Percentiles rank a stretch among this genome's conserved stretches.
phyloP scores from a whole-genome alignment of 2,113 vertebrate genomes.

The Pteropus alecto region DNA sequence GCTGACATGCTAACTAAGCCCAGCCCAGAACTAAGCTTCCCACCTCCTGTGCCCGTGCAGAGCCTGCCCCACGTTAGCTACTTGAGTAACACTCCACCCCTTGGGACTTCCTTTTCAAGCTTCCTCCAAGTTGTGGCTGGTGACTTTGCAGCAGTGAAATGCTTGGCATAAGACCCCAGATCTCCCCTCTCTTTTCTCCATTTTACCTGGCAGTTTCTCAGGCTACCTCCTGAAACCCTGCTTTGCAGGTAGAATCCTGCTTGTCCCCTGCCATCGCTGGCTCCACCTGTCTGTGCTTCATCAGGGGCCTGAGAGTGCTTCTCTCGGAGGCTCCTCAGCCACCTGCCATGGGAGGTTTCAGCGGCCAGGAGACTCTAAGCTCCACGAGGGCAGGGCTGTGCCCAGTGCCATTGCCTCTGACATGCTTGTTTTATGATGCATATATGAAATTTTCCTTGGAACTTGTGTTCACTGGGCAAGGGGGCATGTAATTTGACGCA shows the following conservation, averaged over 20 bases:
- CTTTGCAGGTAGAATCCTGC: not conserved
- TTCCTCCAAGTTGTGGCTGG: not conserved
- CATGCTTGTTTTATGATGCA: not conserved
- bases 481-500: not conserved
- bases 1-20: no score
- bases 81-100: not conserved
- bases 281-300: not conserved
- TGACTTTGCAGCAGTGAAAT: not conserved
- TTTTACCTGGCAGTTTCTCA: not conserved
- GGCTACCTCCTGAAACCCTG: not conserved
- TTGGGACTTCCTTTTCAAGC: not conserved
- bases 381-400: not conserved
- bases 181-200: accelerated
- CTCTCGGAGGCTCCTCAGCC: not conserved
- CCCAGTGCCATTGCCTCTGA: not conserved
- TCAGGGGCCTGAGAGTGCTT: not conserved
- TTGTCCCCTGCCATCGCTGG: not conserved
- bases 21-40: not conserved
- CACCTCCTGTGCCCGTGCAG: not conserved
- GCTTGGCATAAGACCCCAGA: not conserved
- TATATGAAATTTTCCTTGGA: not conserved
- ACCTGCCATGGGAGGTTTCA: not conserved
- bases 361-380: not conserved
- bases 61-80: not conserved
- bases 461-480: not conserved